phyloP scores from a whole-genome alignment of 2,888 invertebrate species.

The Hipparchia sbordonii region DNA sequence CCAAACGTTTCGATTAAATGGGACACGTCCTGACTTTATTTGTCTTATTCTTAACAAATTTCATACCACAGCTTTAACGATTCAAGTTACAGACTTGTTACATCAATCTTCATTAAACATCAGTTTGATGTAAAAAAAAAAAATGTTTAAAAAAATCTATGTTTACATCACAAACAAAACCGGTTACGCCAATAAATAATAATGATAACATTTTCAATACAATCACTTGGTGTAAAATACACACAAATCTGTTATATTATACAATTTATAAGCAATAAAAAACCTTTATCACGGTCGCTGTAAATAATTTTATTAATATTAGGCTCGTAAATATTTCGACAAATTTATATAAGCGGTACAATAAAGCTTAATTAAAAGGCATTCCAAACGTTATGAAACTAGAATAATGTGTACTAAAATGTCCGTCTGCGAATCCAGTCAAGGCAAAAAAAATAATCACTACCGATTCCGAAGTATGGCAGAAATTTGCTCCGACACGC shows the following conservation, averaged over 20 bases:
- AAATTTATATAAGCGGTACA: constrained; percentile 20
- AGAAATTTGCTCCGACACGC: constrained; percentile 82
- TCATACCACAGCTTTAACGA: too few relatives aligned
- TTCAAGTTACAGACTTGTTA: too few relatives aligned
- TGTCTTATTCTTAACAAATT: too few relatives aligned
- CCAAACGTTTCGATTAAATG: background rate
- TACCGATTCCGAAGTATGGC: constrained; percentile 80
- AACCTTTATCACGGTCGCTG: background rate
- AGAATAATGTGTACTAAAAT: constrained; percentile 59
- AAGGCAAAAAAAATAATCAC: constrained; percentile 77
- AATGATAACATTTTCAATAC: background rate
- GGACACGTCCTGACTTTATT: background rate
- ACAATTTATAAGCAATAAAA: background rate
- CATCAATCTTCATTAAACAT: too few relatives aligned
- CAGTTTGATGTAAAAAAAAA: too few relatives aligned
- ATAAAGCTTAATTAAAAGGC: constrained; percentile 56
- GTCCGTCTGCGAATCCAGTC: constrained; percentile 77
- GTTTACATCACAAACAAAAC: too few relatives aligned
- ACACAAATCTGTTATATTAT: background rate
- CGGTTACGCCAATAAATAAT: too few relatives aligned
- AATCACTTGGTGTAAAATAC: background rate
- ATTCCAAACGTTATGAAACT: constrained; percentile 44
- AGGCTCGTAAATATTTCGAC: constrained; percentile 13
- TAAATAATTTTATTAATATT: constrained; percentile 21
- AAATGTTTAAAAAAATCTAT: too few relatives aligned